phyloP scores from a whole-genome alignment of 1,140 invertebrate species.

The Rhopalosiphum padi region DNA sequence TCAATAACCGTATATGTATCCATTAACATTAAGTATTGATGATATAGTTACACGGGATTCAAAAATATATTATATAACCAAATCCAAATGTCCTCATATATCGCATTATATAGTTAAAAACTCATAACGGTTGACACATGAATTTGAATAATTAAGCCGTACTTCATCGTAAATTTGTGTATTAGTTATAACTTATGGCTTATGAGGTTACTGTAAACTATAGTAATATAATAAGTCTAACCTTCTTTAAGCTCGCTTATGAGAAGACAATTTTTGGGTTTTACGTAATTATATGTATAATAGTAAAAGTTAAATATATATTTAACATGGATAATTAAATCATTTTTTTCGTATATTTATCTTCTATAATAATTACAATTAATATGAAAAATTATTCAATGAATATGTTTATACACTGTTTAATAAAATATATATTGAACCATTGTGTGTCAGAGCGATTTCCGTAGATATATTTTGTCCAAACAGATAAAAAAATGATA shows the following conservation, averaged over 20 bases:
- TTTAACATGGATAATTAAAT: neutral
- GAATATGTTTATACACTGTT: neutral
- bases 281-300: conserved; percentile 7
- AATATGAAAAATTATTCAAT: too few relatives aligned
- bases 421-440: too few relatives aligned
- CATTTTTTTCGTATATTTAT: neutral
- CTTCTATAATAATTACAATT: neutral
- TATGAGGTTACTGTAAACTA: neutral
- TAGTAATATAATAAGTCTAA: neutral
- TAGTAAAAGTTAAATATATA: neutral
- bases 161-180: neutral
- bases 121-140: neutral
- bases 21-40: neutral
- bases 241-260: neutral
- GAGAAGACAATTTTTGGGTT: conserved; percentile 27
- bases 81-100: neutral
- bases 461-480: neutral
- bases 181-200: neutral
- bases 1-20: neutral
- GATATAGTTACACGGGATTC: neutral
- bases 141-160: conserved; percentile 5
- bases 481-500: neutral
- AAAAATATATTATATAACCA: neutral
- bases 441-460: neutral
- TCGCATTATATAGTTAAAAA: neutral